Evolutionary conservation across 2,888 invertebrate species (phyloP), one percentile per base, ranked within the genome.

Genomic region (Nowickia ferox): DNA sequence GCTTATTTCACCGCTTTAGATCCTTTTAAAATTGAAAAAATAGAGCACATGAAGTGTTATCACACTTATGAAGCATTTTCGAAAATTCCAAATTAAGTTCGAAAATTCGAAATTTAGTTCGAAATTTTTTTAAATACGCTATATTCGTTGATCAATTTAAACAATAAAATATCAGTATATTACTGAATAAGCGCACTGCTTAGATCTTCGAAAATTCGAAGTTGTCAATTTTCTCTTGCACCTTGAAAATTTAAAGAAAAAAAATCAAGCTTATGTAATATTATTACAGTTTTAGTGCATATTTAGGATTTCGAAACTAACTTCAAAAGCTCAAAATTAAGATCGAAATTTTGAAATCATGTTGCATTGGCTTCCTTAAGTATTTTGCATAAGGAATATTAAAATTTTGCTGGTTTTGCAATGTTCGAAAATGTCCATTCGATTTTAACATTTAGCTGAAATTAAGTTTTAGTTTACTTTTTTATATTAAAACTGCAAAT

Each of bases 41-140:
- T 30, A 30, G 0, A 30, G 30, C 5, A 0, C 30, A 30, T 30
- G 6, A 30, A 30, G 30, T 30, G 30, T 6, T 40, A 61, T n/a
- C 1, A 3, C 2, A 17, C 1, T 63, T 44, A 22, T 19, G 8
- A 9, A 1, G 1, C 19, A 13, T 13, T 13, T 63, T 63, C 19
- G 13, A 44, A 42, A 63, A n/a, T 66, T 66, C 48, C 51, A 38
- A 66, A 17, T 48, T 48, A 30, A n/a, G n/a, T 66, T 48, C 48
- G 48, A 51, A 66, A 66, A 30, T 11, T 66, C 8, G n/a, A 48
- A 15, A 66, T 48, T 48, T 38, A 48, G 22, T 30, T 66, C 42
- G 17, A 63, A 63, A 46, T 19, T 19, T 19, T n/a, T 17, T 17
- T 19, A 19, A 63, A 30, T 30, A 30, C 30, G 1, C 30, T 30